Percentiles rank a stretch among this genome's conserved stretches.
These are phyloP conservation scores for Congeria kusceri DNA, from an alignment of 2,888 invertebrate genomes.

Conservation along the genomic window DNA sequence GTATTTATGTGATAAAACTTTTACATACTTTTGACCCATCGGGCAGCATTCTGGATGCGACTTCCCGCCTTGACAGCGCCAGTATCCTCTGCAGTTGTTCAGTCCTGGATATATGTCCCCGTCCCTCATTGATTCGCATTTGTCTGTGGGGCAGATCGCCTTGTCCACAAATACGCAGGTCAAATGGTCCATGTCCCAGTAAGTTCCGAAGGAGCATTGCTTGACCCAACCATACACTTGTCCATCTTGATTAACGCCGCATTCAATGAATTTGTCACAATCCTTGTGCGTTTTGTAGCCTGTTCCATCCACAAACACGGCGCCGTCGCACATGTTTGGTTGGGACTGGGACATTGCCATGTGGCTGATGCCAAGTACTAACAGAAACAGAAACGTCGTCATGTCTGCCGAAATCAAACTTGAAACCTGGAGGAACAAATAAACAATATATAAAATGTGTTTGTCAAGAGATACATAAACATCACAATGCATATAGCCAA, in stretches of 20 bases:
- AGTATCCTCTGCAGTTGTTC: constrained; percentile 72
- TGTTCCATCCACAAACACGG: constrained; percentile 57
- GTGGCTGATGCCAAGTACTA: too few species aligned
- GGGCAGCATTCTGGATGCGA: constrained; percentile 72
- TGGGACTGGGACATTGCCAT: background rate
- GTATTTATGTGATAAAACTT: background rate
- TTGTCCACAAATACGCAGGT: constrained; percentile 59
- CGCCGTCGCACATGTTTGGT: constrained; percentile 11
- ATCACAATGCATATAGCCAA: too few species aligned
- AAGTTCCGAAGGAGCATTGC: constrained; percentile 68
- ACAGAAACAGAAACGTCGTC: too few species aligned
- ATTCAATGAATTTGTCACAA: constrained; percentile 72
- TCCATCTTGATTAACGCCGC: constrained; percentile 55
- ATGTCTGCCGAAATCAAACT: too few species aligned
- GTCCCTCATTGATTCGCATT: constrained; percentile 37
- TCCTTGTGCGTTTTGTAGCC: constrained; percentile 64
- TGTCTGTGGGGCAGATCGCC: constrained; percentile 61
- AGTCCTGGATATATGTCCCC: constrained; percentile 27
- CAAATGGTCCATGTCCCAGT: constrained; percentile 66
- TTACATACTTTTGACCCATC: constrained; percentile 57
- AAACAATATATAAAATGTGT: too few species aligned
- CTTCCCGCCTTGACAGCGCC: constrained; percentile 65
- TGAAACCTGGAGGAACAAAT: too few species aligned
- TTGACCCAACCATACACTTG: constrained; percentile 53
- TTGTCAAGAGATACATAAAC: too few species aligned